Percentiles rank a stretch among this genome's conserved stretches.
These are phyloP conservation scores for Leptinotarsa haldemani DNA, from an alignment of 2,888 invertebrate species.

Conservation along the genomic window DNA sequence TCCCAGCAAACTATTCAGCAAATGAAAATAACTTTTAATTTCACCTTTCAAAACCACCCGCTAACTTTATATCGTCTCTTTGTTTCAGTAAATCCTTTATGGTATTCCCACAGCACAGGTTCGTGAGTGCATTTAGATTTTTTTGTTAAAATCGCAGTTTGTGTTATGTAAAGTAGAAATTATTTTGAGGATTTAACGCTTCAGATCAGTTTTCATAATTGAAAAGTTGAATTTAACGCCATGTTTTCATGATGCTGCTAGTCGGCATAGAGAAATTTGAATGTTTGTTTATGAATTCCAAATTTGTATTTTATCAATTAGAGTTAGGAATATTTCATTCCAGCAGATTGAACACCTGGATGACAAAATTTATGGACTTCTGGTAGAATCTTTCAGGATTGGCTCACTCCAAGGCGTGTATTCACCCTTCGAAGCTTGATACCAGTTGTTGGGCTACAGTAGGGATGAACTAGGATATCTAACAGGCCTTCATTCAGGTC, in stretches of 20 bases:
- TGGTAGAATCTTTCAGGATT: too few species aligned
- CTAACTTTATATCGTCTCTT: not conserved
- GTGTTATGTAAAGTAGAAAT: constrained; percentile 6
- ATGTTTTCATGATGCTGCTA: not conserved
- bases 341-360: too few species aligned
- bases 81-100: constrained; percentile 4
- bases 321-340: too few species aligned
- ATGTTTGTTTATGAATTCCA: not conserved
- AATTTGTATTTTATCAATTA: too few species aligned
- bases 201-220: constrained; percentile 11
- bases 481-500: too few species aligned
- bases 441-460: too few species aligned
- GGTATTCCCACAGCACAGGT: not conserved
- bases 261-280: not conserved
- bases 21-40: not conserved
- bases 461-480: too few species aligned
- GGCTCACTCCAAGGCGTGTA: too few species aligned
- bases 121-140: not conserved
- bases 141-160: constrained; percentile 1
- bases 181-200: constrained; percentile 11
- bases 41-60: not conserved
- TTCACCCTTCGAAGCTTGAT: too few species aligned
- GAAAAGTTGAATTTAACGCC: not conserved
- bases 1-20: not conserved
- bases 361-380: too few species aligned